A percentile compares a stretch with the other conserved stretches of the same genome.
These are phyloP conservation scores for Phoeniculus purpureus DNA, from an alignment of 2,797 vertebrate species.

Conservation along the genomic window DNA sequence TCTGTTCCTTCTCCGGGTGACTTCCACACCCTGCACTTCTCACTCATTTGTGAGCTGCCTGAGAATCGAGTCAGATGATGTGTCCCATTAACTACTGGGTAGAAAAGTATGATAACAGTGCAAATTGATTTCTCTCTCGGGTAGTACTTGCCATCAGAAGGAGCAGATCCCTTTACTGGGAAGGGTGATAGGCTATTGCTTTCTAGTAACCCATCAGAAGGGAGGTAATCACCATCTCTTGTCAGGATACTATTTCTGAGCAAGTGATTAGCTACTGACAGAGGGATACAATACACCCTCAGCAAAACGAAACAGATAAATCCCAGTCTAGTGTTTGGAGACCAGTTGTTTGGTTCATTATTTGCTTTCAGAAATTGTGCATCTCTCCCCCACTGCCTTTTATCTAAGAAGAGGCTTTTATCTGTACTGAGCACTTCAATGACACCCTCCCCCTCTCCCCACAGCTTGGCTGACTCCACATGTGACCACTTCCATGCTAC, in stretches of 20 bases:
- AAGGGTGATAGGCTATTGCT: not conserved
- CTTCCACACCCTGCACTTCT: not conserved
- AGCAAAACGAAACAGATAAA: not conserved
- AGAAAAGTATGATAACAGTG: not conserved
- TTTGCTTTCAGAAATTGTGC: not conserved
- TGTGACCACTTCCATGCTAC: not conserved
- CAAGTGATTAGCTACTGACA: constrained; percentile 15
- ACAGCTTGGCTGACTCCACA: not conserved
- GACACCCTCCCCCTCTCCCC: not conserved
- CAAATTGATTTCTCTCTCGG: not conserved
- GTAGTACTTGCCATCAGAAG: not conserved
- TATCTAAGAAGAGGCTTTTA: constrained; percentile 3
- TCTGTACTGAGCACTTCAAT: not conserved
- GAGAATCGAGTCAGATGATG: not conserved
- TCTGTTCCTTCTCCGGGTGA: not conserved
- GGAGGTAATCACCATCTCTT: not conserved
- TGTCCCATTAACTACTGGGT: not conserved
- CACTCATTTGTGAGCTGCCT: not conserved
- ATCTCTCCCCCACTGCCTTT: not conserved
- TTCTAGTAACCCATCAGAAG: not conserved
- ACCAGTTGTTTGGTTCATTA: not conserved
- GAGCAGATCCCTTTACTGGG: not conserved
- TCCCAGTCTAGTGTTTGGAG: not conserved
- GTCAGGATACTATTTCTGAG: not conserved
- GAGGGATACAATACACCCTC: not conserved